Evolutionary conservation across 2,888 invertebrate genomes (phyloP).

Genomic region (Luffia ferchaultella): DNA sequence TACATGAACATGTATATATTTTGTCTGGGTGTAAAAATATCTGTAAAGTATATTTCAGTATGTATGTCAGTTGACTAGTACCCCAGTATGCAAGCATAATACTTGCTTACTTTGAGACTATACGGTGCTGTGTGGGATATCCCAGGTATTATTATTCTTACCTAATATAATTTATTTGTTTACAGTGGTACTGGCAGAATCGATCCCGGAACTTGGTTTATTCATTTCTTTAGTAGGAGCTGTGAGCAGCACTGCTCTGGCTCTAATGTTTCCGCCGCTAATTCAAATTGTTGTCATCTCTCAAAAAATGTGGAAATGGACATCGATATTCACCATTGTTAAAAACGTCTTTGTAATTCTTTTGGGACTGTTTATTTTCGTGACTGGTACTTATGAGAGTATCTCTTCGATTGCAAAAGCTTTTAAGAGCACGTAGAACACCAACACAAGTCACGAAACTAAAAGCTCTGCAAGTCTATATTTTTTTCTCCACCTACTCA

Average conservation of each 20-base stretch:
- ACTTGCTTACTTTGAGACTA: too few species aligned
- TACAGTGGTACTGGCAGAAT: constrained; percentile 83
- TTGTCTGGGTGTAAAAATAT: too few species aligned
- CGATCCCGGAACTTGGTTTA: constrained; percentile 84
- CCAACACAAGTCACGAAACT: too few species aligned
- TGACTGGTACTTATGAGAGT: constrained; percentile 80
- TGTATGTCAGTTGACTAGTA: too few species aligned
- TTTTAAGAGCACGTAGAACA: too few species aligned
- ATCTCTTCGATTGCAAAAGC: constrained; percentile 66
- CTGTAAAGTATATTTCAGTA: too few species aligned
- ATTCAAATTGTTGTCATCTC: constrained; percentile 80
- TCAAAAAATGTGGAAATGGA: constrained; percentile 62
- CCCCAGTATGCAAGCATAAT: too few species aligned
- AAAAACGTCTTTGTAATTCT: constrained; percentile 73
- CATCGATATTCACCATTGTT: constrained; percentile 43
- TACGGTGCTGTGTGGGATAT: too few species aligned
- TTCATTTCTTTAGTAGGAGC: constrained; percentile 94
- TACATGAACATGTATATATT: too few species aligned
- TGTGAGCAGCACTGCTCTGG: constrained; percentile 86
- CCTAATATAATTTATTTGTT: constrained; percentile 5
- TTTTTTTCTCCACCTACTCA: too few species aligned
- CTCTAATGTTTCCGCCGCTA: constrained; percentile 87
- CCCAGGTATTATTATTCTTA: too few species aligned
- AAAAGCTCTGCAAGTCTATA: too few species aligned
- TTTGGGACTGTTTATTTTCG: constrained; percentile 74